phyloP scores from a whole-genome alignment of 2,797 vertebrate genomes.

The Neopelma chrysocephalum region DNA sequence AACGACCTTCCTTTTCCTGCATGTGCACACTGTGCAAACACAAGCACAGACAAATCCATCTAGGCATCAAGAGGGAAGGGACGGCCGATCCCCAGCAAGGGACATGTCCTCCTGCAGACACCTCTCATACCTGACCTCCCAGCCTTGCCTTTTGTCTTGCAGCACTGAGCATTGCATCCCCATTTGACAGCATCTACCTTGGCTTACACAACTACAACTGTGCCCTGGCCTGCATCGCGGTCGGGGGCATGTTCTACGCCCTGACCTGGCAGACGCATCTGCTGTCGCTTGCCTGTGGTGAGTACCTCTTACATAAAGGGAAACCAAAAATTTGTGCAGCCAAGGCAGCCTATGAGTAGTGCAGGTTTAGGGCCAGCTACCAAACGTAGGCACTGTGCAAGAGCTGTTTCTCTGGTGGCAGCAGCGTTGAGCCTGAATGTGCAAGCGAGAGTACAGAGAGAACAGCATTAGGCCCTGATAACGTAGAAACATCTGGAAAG shows the following conservation, averaged over 20 bases:
- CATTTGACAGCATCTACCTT: conserved; percentile 87
- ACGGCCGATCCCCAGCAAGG: fast-evolving
- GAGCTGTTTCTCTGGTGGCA: neutral
- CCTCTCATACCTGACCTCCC: neutral
- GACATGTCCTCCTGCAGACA: neutral
- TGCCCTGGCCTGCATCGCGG: conserved; percentile 88
- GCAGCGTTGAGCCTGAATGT: neutral
- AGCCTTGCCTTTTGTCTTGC: neutral
- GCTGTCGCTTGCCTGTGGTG: conserved; percentile 88
- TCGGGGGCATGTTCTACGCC: conserved; percentile 94
- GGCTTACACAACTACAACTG: conserved; percentile 96
- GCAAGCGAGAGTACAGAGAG: neutral
- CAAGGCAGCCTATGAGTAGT: neutral
- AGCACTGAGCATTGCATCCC: conserved; percentile 90
- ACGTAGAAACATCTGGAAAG: neutral
- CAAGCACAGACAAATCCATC: neutral
- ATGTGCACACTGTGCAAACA: fast-evolving
- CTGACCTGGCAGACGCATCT: conserved; percentile 95
- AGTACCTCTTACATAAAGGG: conserved; percentile 15
- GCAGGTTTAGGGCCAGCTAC: neutral
- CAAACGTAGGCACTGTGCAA: neutral
- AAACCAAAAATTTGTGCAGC: neutral
- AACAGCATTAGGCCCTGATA: fast-evolving
- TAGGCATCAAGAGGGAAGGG: neutral
- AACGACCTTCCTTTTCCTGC: neutral